Evolutionary conservation across 2,888 invertebrate genomes (phyloP).

Genomic region (Dolichomitus sp.): DNA sequence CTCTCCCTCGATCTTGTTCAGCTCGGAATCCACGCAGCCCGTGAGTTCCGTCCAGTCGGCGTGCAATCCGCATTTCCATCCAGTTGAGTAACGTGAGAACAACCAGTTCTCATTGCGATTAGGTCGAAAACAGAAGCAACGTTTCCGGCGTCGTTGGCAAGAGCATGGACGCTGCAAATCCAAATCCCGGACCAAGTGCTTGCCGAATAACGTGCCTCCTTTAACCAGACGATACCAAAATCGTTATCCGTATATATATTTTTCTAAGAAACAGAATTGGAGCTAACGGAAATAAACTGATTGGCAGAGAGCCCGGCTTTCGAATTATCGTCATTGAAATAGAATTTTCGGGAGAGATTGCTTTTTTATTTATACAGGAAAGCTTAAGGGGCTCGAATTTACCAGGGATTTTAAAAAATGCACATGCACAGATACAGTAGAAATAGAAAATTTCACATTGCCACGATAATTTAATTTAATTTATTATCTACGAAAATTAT

Average conservation of each 20-base stretch:
- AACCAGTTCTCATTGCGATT: conserved; percentile 98
- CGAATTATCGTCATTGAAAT: conserved; percentile 7
- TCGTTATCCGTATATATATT: conserved; percentile 26
- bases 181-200: conserved; percentile 98
- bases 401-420: neutral
- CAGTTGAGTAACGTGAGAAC: conserved; percentile 98
- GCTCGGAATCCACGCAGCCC: conserved; percentile 95
- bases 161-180: conserved; percentile 97
- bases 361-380: neutral
- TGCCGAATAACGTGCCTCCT: conserved; percentile 98
- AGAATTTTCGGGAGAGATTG: neutral
- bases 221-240: conserved; percentile 29
- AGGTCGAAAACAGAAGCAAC: conserved; percentile 97
- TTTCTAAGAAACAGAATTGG: neutral
- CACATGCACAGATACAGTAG: neutral
- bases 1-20: conserved; percentile 96
- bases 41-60: conserved; percentile 99
- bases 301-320: conserved; percentile 15
- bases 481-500: neutral
- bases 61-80: conserved; percentile 99
- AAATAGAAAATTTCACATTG: neutral
- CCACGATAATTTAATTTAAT: neutral
- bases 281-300: conserved; percentile 26
- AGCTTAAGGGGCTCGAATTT: neutral
- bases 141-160: conserved; percentile 95